phyloP scores from a whole-genome alignment of 2,888 invertebrate genomes.

The Phorcus lineatus region DNA sequence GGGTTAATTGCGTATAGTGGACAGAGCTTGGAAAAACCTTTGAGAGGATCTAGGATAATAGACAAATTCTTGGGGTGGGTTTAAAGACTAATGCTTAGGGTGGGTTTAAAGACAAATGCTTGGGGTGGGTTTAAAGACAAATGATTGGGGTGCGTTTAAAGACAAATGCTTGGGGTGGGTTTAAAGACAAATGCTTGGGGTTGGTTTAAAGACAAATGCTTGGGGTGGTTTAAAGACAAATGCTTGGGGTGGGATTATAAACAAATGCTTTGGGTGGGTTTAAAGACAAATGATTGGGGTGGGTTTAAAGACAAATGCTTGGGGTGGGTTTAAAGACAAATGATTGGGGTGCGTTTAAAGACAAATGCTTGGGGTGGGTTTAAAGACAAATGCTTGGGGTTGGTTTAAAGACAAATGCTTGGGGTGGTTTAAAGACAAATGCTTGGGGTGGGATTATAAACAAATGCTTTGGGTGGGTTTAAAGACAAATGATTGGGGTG shows the following conservation, averaged over 20 bases:
- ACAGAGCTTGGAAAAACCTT: too few relatives aligned
- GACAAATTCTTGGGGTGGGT: too few relatives aligned
- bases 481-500: background rate
- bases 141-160: too few relatives aligned
- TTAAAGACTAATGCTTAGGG: too few relatives aligned
- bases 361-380: background rate
- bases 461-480: background rate
- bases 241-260: background rate
- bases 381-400: background rate
- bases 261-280: too few relatives aligned
- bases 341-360: background rate
- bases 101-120: too few relatives aligned
- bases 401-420: background rate
- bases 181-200: too few relatives aligned
- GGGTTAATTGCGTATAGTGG: too few relatives aligned
- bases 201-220: background rate
- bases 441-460: background rate
- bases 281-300: background rate
- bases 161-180: too few relatives aligned
- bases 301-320: background rate
- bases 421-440: background rate
- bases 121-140: too few relatives aligned
- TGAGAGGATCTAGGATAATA: too few relatives aligned
- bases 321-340: too few relatives aligned
- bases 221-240: background rate